Conservation (phyloP, 2,113 vertebrate species). For the Strigops habroptila region DNA sequence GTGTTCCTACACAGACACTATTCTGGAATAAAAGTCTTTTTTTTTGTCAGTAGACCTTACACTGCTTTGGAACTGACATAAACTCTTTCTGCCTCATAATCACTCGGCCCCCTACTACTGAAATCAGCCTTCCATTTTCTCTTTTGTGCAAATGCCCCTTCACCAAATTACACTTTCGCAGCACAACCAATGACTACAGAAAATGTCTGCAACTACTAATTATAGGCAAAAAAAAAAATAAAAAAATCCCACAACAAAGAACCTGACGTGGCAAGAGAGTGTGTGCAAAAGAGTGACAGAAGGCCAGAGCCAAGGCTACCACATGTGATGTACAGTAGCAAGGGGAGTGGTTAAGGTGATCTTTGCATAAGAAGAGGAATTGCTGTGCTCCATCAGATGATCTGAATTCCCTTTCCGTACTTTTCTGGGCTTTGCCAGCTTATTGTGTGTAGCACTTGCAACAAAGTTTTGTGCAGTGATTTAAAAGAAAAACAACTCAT, state of each 20-base stretch:
- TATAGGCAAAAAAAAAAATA: not conserved
- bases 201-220: conserved; percentile 39
- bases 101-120: conserved; percentile 8
- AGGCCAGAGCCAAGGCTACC: not conserved
- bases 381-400: not conserved
- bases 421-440: not conserved
- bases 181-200: conserved; percentile 20
- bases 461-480: not conserved
- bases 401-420: not conserved
- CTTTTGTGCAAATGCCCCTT: conserved; percentile 55
- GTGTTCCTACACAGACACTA: not conserved
- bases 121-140: conserved; percentile 55
- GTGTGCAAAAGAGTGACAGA: not conserved
- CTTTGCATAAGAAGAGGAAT: not conserved
- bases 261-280: not conserved
- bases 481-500: not conserved
- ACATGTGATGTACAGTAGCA: not conserved
- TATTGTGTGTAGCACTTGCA: not conserved
- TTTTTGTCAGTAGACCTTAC: not conserved
- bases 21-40: conserved; percentile 14
- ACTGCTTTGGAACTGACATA: conserved; percentile 26
- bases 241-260: not conserved
- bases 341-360: not conserved
- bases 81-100: conserved; percentile 46
- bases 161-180: conserved; percentile 40